A percentile compares a stretch with the other conserved stretches of the same genome.
Evolutionary conservation across 2,113 vertebrate genomes (phyloP).

Genomic region (Zingel zingel): DNA sequence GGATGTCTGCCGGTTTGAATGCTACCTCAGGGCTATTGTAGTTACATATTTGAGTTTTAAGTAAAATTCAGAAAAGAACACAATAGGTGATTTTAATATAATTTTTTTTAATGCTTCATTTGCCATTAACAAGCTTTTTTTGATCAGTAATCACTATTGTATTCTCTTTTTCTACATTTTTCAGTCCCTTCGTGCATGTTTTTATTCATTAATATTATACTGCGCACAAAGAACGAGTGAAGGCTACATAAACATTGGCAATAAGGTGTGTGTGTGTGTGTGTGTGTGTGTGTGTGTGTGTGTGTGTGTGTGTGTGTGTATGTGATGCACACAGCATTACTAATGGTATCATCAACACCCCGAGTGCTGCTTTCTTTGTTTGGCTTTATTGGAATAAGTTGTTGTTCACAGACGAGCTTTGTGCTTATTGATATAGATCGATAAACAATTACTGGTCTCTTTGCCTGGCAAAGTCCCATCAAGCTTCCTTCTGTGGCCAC

Average conservation of each 20-base stretch:
- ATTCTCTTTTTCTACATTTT: not conserved
- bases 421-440: constrained; percentile 69
- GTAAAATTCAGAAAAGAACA: not conserved
- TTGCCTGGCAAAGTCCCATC: constrained; percentile 53
- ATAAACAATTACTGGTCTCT: constrained; percentile 77
- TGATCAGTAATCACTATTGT: not conserved
- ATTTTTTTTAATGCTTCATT: not conserved
- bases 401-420: constrained; percentile 72
- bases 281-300: constrained; percentile 11
- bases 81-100: not conserved
- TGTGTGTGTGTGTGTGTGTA: not conserved
- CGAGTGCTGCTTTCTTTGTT: constrained; percentile 42
- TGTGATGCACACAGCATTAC: constrained; percentile 29
- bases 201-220: constrained; percentile 4
- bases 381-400: constrained; percentile 69
- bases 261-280: not conserved
- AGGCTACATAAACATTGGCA: not conserved
- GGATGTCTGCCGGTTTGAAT: not conserved
- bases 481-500: constrained; percentile 20
- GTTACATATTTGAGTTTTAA: not conserved
- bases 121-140: not conserved
- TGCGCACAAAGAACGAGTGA: not conserved
- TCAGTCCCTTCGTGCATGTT: not conserved
- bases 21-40: not conserved
- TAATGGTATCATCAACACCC: constrained; percentile 50